These are phyloP conservation scores for Apis cerana DNA, from an alignment of 1,140 invertebrate species.

Conservation along the genomic window DNA sequence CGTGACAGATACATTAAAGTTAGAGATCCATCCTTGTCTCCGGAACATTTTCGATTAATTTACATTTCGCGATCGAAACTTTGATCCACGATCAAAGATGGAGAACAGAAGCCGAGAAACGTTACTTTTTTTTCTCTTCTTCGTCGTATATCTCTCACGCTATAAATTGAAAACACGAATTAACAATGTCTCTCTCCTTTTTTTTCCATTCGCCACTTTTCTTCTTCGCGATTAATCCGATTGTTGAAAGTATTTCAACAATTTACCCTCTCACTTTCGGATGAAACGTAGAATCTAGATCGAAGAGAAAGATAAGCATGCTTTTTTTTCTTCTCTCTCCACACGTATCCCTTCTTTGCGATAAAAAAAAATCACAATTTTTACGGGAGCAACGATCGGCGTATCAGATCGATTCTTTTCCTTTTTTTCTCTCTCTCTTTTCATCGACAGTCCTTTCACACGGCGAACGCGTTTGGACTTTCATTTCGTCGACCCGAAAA, in stretches of 20 bases:
- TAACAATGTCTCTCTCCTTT: no score
- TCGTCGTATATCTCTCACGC: no score
- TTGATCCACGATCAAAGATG: no score
- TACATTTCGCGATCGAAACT: no score
- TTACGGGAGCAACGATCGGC: constrained; percentile 44
- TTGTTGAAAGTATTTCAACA: no score
- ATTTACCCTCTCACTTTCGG: no score
- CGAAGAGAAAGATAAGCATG: not conserved
- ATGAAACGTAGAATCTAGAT: not conserved
- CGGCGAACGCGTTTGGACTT: constrained; percentile 49
- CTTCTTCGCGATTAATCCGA: no score
- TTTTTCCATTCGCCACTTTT: no score
- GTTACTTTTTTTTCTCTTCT: no score
- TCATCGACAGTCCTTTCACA: constrained; percentile 53
- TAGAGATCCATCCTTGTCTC: not conserved
- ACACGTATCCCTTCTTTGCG: not conserved
- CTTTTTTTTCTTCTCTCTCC: not conserved
- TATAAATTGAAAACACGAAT: no score
- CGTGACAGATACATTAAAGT: not conserved
- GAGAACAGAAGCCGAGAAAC: no score
- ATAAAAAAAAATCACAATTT: constrained; percentile 25
- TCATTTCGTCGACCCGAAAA: constrained; percentile 57
- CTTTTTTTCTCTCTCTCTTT: constrained; percentile 7
- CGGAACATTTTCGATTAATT: no score
- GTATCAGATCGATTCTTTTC: constrained; percentile 35